Evolutionary conservation across 2,797 vertebrate species (phyloP).

Genomic region (Gadopsis bispinosus): DNA sequence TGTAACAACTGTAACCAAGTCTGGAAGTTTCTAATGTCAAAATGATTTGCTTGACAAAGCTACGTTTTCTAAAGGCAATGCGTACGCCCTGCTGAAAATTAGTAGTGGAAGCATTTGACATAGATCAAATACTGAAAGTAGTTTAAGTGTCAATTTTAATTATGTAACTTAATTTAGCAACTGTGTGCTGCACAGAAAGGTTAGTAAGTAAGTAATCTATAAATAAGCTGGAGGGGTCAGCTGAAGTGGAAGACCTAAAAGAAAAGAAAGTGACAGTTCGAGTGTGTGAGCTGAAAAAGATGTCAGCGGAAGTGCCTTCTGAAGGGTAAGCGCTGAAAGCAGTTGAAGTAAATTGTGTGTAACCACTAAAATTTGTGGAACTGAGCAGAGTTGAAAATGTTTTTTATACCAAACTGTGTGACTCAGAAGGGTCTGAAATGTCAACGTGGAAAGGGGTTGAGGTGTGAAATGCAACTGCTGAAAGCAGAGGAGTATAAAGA

Average conservation of each 20-base stretch:
- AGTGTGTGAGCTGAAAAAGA: not conserved
- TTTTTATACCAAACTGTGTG: not conserved
- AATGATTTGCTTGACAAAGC: slow-evolving; percentile 1
- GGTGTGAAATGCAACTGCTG: not conserved
- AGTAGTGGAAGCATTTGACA: not conserved
- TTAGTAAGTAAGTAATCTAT: not conserved
- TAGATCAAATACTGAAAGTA: not conserved
- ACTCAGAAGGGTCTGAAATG: not conserved
- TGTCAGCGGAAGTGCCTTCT: not conserved
- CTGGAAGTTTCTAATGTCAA: not conserved
- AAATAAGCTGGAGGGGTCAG: not conserved
- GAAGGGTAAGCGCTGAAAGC: not conserved
- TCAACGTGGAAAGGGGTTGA: not conserved
- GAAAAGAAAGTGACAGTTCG: not conserved
- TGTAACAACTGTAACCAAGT: not conserved
- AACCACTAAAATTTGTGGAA: not conserved
- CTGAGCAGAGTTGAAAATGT: not conserved
- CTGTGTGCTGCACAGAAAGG: not conserved
- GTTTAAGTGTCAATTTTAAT: not conserved
- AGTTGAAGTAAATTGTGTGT: not conserved
- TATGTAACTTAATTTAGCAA: too few relatives aligned
- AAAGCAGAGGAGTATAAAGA: not conserved
- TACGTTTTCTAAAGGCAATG: not conserved
- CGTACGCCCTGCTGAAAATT: too few relatives aligned
- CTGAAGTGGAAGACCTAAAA: not conserved